Base-by-base conservation (phyloP, 2,888 invertebrate species). In the Notocelia uddmanniana region DNA sequence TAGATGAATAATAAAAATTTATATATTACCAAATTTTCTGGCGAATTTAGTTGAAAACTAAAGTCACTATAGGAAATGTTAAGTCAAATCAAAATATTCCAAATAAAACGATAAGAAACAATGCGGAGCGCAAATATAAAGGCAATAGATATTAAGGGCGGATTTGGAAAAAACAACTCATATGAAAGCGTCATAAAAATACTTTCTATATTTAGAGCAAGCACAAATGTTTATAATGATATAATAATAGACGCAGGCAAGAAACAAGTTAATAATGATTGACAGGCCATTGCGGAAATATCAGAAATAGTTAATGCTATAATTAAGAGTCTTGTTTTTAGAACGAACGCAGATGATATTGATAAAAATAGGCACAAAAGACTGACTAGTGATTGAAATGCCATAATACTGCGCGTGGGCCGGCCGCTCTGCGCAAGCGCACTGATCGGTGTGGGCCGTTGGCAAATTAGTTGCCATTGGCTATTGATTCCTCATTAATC, bases 371-470 rank as follows among this genome's bases (percentile, higher is more conserved):
- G 41, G 41, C 5, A 45, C 45, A 45, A 34, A 34, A 3, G 13
- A 52, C 63, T 54, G 37, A 58, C 34, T 34, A 59, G 21, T 75
- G 74, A 75, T 83, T 83, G 83, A 76, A 80, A 79, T 78, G 77
- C 74, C 75, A 75, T 74, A 74, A n/a, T 89, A 88, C 83, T 83
- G 76, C 79, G 88, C 88, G 90, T 91, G 87, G 90, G 90, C 74
- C 75, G 78, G 45, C 73, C 62, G 70, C 72, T 76, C 75, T 77
- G 75, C 73, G 79, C 76, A 76, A 74, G 76, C 77, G 60, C 71
- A 75, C 75, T 73, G 76, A 72, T 79, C 81, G 79, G 80, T 81
- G 80, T 80, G 74, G 75, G 58, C 62, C 62, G 74, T 74, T 74
- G 71, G 75, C 73, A 70, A 58, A 62, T 37, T 23, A 10, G 64